Conservation (phyloP, 1,140 invertebrate species). For the Physella acuta region DNA sequence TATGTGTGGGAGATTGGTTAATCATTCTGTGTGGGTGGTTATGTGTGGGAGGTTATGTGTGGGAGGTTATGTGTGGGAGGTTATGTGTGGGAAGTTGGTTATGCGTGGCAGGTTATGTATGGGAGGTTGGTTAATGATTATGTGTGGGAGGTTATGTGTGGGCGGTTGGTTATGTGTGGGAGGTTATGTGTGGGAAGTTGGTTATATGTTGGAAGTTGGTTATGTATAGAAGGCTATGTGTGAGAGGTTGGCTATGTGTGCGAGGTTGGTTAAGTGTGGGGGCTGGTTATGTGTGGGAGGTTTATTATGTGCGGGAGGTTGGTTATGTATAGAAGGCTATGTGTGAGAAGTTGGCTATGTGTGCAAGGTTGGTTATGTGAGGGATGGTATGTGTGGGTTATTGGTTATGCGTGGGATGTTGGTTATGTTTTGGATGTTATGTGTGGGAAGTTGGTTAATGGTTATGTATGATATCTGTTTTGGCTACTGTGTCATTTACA, state of each 20-base stretch:
- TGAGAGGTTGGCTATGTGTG: background rate
- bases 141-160: background rate
- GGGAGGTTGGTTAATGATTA: slow-evolving; percentile 60
- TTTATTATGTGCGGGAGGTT: too few relatives aligned
- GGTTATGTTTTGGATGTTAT: too few relatives aligned
- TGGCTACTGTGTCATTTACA: too few relatives aligned
- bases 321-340: background rate
- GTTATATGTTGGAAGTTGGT: slow-evolving; percentile 27
- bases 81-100: too few relatives aligned
- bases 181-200: background rate
- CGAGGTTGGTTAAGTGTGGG: background rate
- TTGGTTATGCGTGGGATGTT: background rate
- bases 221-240: too few relatives aligned
- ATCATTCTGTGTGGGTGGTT: background rate
- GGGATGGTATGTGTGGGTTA: too few relatives aligned
- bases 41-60: too few relatives aligned
- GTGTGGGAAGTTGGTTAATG: background rate
- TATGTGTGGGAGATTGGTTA: background rate
- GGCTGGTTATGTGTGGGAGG: too few relatives aligned
- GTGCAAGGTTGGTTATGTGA: too few relatives aligned
- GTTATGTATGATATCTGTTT: background rate
- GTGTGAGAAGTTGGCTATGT: too few relatives aligned
- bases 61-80: slow-evolving; percentile 60
- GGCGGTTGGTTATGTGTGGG: too few relatives aligned
- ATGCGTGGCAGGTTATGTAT: slow-evolving; percentile 48